These are phyloP conservation scores for Rhinella marina DNA, from an alignment of 2,797 vertebrate species.

Conservation along the genomic window DNA sequence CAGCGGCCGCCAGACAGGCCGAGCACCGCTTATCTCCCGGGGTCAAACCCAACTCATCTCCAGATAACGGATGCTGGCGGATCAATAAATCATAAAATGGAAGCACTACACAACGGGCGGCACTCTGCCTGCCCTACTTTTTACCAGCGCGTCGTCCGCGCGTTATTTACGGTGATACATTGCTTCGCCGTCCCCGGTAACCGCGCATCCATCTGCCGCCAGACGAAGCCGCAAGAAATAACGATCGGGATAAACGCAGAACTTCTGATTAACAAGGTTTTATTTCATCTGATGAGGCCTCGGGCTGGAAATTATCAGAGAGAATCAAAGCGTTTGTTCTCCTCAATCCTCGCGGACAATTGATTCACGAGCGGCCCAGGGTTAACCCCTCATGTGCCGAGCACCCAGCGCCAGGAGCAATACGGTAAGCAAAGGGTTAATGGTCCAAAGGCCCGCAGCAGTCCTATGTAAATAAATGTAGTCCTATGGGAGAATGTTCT, in stretches of 20 bases:
- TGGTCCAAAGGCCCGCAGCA: too few relatives aligned
- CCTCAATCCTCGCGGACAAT: conserved; percentile 2
- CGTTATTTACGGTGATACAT: not conserved
- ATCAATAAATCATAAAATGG: too few relatives aligned
- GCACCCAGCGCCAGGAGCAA: too few relatives aligned
- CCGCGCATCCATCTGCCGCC: not conserved
- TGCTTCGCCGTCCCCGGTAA: not conserved
- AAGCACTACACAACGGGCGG: too few relatives aligned
- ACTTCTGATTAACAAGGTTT: conserved; percentile 41
- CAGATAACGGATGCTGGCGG: not conserved
- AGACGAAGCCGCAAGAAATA: not conserved
- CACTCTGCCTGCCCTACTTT: not conserved
- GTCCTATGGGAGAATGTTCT: too few relatives aligned
- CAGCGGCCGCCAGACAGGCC: not conserved
- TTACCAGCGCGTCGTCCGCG: not conserved
- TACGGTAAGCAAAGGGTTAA: too few relatives aligned
- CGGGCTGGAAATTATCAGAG: conserved; percentile 5
- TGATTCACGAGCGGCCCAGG: not conserved
- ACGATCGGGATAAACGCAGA: not conserved
- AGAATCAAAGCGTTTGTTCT: conserved; percentile 49
- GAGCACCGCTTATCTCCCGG: not conserved
- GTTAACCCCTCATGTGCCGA: not conserved
- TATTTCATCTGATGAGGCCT: conserved; percentile 14
- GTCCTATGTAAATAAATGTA: too few relatives aligned
- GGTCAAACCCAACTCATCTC: not conserved